These are phyloP conservation scores for Nomada hirtipes DNA, from an alignment of 2,888 invertebrate species.

Conservation along the genomic window DNA sequence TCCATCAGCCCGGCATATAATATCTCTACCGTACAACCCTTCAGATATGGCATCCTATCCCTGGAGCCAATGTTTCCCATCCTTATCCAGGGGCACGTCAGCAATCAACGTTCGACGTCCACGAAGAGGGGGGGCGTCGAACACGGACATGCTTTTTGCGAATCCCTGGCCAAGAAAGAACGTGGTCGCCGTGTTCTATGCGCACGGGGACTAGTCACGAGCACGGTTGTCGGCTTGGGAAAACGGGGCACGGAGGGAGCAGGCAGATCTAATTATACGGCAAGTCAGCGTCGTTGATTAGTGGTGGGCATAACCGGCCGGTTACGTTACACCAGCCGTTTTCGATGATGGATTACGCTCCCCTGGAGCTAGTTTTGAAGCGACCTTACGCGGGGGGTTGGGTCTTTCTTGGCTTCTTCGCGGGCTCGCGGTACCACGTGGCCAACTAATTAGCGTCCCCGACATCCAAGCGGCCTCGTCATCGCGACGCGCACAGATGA, in stretches of 20 bases:
- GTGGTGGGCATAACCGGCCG: constrained; percentile 74
- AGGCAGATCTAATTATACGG: constrained; percentile 75
- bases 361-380: constrained; percentile 77
- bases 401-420: constrained; percentile 60
- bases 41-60: neutral
- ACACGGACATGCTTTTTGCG: constrained; percentile 56
- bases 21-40: neutral
- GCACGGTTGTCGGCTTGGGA: constrained; percentile 23
- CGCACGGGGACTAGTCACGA: constrained; percentile 39
- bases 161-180: constrained; percentile 39
- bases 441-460: constrained; percentile 73
- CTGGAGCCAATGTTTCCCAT: neutral
- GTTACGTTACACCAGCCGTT: constrained; percentile 75
- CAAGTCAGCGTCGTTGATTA: constrained; percentile 75
- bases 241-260: constrained; percentile 43
- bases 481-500: constrained; percentile 54
- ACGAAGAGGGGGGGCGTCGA: constrained; percentile 11
- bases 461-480: constrained; percentile 59
- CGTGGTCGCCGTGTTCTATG: constrained; percentile 28
- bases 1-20: neutral
- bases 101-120: constrained; percentile 39
- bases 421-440: constrained; percentile 58
- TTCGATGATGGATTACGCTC: constrained; percentile 81
- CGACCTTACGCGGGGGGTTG: constrained; percentile 66
- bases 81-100: constrained; percentile 25